These are phyloP conservation scores for Protobothrops mucrosquamatus DNA, from an alignment of 2,113 vertebrate species.

Conservation along the genomic window DNA sequence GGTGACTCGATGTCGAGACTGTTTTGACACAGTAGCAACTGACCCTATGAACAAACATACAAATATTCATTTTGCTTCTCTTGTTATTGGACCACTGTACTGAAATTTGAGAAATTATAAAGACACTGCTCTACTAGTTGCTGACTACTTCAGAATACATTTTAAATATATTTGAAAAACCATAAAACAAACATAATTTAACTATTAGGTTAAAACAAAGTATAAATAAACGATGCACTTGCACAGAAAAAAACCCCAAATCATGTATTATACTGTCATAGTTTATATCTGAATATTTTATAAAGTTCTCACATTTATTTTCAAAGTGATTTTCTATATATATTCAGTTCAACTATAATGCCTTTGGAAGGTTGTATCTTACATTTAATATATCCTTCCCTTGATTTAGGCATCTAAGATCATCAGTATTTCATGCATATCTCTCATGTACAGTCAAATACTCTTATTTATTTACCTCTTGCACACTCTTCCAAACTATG, in stretches of 20 bases:
- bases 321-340: neutral
- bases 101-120: neutral
- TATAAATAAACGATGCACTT: neutral
- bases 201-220: neutral
- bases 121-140: neutral
- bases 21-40: conserved; percentile 72
- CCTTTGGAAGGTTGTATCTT: neutral
- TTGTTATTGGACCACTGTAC: neutral
- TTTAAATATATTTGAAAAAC: neutral
- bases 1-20: conserved; percentile 83
- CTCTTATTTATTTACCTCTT: neutral
- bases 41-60: conserved; percentile 66
- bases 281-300: neutral
- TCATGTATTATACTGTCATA: neutral
- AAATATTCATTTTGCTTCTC: neutral
- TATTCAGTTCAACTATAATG: neutral
- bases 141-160: neutral
- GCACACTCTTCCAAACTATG: neutral
- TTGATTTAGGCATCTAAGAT: neutral
- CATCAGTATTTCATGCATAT: neutral
- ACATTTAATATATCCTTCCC: neutral
- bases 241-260: neutral
- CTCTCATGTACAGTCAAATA: neutral
- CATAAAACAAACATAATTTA: neutral
- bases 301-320: neutral